A percentile compares a stretch with the other conserved stretches of the same genome.
phyloP scores from a whole-genome alignment of 1,140 invertebrate species.

The Heliconius melpomene region DNA sequence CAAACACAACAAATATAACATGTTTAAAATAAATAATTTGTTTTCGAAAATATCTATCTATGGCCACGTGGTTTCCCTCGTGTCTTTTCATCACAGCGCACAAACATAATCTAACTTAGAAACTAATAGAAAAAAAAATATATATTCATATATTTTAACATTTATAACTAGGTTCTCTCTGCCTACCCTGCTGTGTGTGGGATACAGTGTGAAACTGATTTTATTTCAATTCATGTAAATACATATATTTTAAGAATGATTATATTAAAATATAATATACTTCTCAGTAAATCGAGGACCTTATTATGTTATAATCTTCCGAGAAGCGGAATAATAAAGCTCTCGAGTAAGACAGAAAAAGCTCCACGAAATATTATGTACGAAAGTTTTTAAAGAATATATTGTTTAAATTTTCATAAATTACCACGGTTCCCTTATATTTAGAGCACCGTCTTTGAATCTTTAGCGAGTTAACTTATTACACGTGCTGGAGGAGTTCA shows the following conservation, averaged over 20 bases:
- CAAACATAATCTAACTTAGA: not conserved
- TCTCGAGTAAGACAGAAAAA: constrained; percentile 20
- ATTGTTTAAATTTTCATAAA: constrained; percentile 63
- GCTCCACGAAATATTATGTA: constrained; percentile 26
- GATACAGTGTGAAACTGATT: too few relatives aligned
- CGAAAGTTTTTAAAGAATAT: constrained; percentile 40
- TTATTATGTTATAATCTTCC: constrained; percentile 11
- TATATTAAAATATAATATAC: not conserved
- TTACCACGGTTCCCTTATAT: constrained; percentile 31
- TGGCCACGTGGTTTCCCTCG: not conserved
- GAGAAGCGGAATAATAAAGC: constrained; percentile 9
- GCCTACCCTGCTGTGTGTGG: too few relatives aligned
- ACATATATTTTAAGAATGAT: too few relatives aligned
- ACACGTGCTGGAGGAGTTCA: not conserved
- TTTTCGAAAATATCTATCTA: not conserved
- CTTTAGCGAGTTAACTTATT: constrained; percentile 7
- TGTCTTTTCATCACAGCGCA: not conserved
- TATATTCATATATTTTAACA: too few relatives aligned
- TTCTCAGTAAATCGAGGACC: not conserved
- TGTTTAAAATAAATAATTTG: not conserved
- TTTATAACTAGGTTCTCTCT: too few relatives aligned
- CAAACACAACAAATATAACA: not conserved
- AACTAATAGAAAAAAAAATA: not conserved
- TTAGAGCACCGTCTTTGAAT: not conserved
- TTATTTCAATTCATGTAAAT: too few relatives aligned